Base-by-base conservation (phyloP, 2,888 invertebrate species). In the Camptogramma bilineatum region DNA sequence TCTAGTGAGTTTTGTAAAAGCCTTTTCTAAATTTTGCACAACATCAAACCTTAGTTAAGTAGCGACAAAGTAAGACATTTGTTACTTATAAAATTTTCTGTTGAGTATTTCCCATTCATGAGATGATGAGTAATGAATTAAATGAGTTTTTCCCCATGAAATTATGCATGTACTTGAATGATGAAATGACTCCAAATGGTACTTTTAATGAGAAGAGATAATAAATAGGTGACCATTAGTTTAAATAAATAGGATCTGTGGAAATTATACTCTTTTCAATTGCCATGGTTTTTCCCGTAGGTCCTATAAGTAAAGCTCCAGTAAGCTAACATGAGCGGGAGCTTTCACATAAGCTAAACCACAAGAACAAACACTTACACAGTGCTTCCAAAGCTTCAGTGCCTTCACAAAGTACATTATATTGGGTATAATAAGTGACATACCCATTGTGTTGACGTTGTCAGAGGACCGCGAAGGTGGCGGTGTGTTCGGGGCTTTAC, bases 381-480 rank as follows among this genome's bases (percentile, higher is more conserved):
- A 65, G 73, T 66, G 70, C 69, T 72, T 59, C 57, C 21, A 69
- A 75, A 73, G 71, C 64, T 68, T 73, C 64, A 57, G 65, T 70
- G 73, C 68, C 70, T 68, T 62, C 60, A 54, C 13, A 52, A 53
- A 53, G 39, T 10, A 47, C 8, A 50, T 31, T 24, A 52, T 42
- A 57, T n/a, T 31, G 1, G 28, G 13, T 13, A 17, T 48, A 28
- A 13, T 44, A n/a, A 50, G 42, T 44, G 31, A 72, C 80, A 82
- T 75, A 93, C 93, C 93, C 86, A 93, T 91, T 4, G 88, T 91
- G 72, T 93, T 93, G 64, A 93, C 91, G 72, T 93, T 91, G 65
- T 93, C 93, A 0, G 93, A 91, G 1, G 93, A 93, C 8, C 93
- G 86, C 8, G 92, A 93, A 0, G 93, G 92, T 31, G 93, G 92